Percentiles rank a stretch among this genome's conserved stretches.
phyloP scores from a whole-genome alignment of 92 coral and sea anemone genomes.

The Siderastrea siderea region DNA sequence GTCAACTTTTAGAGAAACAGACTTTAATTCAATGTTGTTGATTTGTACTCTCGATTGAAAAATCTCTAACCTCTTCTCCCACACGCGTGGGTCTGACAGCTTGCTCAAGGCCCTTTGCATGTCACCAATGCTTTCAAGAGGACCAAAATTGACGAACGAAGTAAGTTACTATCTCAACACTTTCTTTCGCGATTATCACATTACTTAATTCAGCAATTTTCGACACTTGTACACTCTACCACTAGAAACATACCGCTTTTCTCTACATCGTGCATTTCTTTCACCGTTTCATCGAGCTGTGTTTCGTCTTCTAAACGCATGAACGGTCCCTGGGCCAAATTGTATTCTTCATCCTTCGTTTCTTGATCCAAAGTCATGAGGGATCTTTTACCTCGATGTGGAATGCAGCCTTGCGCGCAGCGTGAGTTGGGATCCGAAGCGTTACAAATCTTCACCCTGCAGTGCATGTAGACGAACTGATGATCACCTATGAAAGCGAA shows the following conservation, averaged over 20 bases:
- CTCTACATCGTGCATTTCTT: background rate
- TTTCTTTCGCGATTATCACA: too few relatives aligned
- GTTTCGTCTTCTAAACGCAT: background rate
- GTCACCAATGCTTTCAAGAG: too few relatives aligned
- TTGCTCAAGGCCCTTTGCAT: too few relatives aligned
- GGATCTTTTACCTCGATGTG: constrained; percentile 8
- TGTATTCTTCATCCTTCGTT: constrained; percentile 9
- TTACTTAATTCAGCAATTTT: background rate
- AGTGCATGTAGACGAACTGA: constrained; percentile 74
- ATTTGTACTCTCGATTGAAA: too few relatives aligned
- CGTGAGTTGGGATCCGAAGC: constrained; percentile 60
- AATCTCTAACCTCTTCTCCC: too few relatives aligned
- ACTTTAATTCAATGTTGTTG: too few relatives aligned
- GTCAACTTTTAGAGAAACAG: too few relatives aligned
- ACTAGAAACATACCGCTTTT: constrained; percentile 7
- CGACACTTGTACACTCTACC: too few relatives aligned
- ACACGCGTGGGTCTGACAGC: too few relatives aligned
- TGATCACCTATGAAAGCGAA: constrained; percentile 61
- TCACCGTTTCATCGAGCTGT: background rate
- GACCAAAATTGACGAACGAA: too few relatives aligned
- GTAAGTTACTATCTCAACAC: too few relatives aligned
- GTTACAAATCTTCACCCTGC: constrained; percentile 72
- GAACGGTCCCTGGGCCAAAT: constrained; percentile 38
- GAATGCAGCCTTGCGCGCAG: constrained; percentile 49
- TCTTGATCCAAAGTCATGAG: background rate